Evolutionary conservation across 2,797 vertebrate species (phyloP).

Genomic region (Odontamblyopus lacepedii): DNA sequence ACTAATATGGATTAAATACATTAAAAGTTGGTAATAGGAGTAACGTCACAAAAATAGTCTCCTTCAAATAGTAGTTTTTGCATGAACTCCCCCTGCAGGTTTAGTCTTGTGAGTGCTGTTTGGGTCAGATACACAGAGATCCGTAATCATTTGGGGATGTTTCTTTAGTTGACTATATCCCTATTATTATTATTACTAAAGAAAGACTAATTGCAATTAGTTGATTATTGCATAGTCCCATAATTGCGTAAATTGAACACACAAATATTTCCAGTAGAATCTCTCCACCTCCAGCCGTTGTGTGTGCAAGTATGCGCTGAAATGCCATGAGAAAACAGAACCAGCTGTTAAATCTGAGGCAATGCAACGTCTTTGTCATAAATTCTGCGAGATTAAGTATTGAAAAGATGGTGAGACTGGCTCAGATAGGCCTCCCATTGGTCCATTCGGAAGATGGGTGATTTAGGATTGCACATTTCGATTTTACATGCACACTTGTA

Average conservation of each 20-base stretch:
- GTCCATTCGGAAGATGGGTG: background rate
- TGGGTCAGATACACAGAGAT: no score
- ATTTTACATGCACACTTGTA: background rate
- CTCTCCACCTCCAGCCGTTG: background rate
- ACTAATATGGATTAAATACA: no score
- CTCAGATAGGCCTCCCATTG: background rate
- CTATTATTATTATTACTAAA: no score
- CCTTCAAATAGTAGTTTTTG: no score
- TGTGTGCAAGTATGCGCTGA: conserved; percentile 1
- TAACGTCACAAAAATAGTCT: no score
- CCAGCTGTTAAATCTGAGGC: conserved; percentile 14
- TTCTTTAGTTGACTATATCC: no score
- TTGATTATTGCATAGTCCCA: background rate
- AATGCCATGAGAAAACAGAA: conserved; percentile 7
- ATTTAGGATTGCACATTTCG: background rate
- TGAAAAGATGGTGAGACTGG: background rate
- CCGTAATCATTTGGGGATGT: no score
- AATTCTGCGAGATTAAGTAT: background rate
- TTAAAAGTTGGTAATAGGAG: no score
- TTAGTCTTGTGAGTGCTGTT: no score
- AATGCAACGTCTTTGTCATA: conserved; percentile 1
- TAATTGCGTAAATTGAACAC: background rate
- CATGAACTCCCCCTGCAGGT: no score
- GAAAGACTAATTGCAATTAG: background rate
- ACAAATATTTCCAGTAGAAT: background rate